phyloP scores from a whole-genome alignment of 1,140 invertebrate species.

The Choristoneura fumiferana region DNA sequence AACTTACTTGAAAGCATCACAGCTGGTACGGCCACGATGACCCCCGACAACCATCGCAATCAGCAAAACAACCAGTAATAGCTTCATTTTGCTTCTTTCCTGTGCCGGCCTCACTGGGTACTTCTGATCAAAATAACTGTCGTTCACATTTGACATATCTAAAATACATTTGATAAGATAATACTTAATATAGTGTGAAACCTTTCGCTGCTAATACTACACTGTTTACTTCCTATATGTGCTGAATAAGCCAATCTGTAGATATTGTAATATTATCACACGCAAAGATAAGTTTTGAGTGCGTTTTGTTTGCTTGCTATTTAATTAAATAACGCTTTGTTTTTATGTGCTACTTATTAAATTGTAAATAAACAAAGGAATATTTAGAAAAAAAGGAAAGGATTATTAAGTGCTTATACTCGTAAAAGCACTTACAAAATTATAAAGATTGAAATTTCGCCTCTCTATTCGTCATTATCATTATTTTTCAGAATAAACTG shows the following conservation, averaged over 20 bases:
- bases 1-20: slow-evolving; percentile 8
- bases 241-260: slow-evolving; percentile 4
- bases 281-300: slow-evolving; percentile 7
- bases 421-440: too few species aligned
- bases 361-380: too few species aligned
- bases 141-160: slow-evolving; percentile 11
- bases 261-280: slow-evolving; percentile 1
- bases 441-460: too few species aligned
- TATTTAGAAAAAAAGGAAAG: too few species aligned
- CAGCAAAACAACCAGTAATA: neutral
- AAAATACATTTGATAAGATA: neutral
- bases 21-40: neutral
- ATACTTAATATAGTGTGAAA: neutral
- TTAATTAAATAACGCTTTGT: too few species aligned
- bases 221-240: slow-evolving; percentile 4
- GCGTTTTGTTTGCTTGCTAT: too few species aligned
- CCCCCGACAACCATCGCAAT: neutral
- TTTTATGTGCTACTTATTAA: too few species aligned
- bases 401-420: too few species aligned
- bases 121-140: neutral
- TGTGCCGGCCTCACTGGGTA: neutral
- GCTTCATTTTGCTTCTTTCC: neutral
- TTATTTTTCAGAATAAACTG: too few species aligned
- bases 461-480: too few species aligned
- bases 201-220: neutral